Evolutionary conservation across 2,888 invertebrate species (phyloP).

Genomic region (Artemia sinica): DNA sequence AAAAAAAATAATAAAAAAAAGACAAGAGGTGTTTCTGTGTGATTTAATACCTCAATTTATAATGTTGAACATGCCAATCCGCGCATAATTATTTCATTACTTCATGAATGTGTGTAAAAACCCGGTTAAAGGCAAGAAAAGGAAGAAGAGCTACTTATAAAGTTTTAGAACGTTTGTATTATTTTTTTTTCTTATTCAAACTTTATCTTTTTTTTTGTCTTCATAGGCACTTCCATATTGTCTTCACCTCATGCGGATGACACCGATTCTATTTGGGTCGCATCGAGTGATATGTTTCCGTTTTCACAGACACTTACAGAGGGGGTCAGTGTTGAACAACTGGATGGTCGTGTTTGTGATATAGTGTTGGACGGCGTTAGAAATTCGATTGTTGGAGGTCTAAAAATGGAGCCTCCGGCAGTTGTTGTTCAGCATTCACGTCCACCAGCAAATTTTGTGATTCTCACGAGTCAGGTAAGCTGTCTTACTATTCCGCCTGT

Average conservation of each 20-base stretch:
- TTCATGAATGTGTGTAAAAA: no score
- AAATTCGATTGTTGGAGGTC: constrained; percentile 21
- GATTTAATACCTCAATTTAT: no score
- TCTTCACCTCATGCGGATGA: constrained; percentile 49
- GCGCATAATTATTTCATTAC: no score
- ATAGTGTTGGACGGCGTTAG: constrained; percentile 43
- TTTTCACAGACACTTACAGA: constrained; percentile 46
- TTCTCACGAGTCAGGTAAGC: constrained; percentile 60
- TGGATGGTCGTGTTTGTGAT: constrained; percentile 80
- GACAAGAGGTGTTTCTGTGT: no score
- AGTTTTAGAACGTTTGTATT: no score
- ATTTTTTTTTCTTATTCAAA: background rate
- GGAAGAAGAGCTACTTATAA: no score
- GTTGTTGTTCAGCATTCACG: constrained; percentile 53
- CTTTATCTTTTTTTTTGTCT: constrained; percentile 22
- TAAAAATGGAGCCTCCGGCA: constrained; percentile 41
- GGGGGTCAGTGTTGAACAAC: constrained; percentile 52
- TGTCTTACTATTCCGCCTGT: no score
- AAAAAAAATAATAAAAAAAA: no score
- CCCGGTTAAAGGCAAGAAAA: no score
- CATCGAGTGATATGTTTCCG: constrained; percentile 55
- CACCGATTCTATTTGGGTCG: constrained; percentile 56
- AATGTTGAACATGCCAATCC: no score
- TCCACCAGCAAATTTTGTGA: constrained; percentile 55
- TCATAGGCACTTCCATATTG: constrained; percentile 48